Base-by-base conservation (phyloP, 2,888 invertebrate genomes). In the Epirrita christyi region DNA sequence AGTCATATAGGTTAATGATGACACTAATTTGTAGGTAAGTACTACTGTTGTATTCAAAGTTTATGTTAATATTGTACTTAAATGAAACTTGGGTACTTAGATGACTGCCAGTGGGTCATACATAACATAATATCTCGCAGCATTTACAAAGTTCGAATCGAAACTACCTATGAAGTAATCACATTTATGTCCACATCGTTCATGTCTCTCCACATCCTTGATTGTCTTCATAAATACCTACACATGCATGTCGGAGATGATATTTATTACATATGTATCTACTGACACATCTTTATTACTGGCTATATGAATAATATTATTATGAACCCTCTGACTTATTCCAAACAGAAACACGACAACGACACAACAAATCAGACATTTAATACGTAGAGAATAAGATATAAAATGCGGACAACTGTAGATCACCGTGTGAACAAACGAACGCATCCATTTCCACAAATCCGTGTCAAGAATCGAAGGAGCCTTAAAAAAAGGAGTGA, bases 391-490 rank as follows among this genome's bases (percentile, higher is more conserved):
- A 49, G 27, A 57, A 70, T 79, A 85, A 75, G 71, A 71, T 61
- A 70, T 56, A 77, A 64, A 76, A 70, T 78, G 60, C 63, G 41
- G 51, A 50, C 55, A 15, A 45, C 65, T 66, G 59, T 71, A 72
- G 78, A 74, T 80, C 81, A 80, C 65, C 63, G 66, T 65, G 67
- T 64, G 68, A 73, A 75, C 72, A 73, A 80, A 72, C 67, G 70
- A 75, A 71, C 77, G 74, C 81, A 85, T 85, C 78, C 80, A 81
- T 86, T 83, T 82, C 85, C 81, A 86, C 88, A 86, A 86, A 88
- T 87, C 87, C 86, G 81, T 85, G 86, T 86, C 87, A 85, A 76
- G 84, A 81, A 76, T 80, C 75, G 78, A 76, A 53, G 41, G 41
- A 53, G 36, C 47, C 71, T 76, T 77, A 78, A 81, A 82, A 79